Evolutionary conservation across 2,888 invertebrate species (phyloP).

Genomic region (Caenorhabditis sinica): DNA sequence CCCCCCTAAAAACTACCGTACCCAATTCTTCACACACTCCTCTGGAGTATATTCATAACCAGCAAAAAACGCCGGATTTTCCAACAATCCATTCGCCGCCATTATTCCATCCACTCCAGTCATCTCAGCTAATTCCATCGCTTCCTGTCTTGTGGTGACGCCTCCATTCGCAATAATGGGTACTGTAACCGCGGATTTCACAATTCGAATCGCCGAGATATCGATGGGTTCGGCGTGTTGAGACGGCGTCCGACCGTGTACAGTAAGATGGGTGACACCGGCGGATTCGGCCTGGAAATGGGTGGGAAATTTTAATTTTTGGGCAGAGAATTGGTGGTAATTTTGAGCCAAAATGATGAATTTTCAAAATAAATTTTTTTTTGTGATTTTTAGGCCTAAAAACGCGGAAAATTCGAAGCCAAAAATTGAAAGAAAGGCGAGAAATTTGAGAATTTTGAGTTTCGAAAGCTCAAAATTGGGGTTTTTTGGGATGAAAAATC

Average conservation of each 20-base stretch:
- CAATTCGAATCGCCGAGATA: conserved; percentile 88
- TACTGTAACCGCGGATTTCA: conserved; percentile 86
- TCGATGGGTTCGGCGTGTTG: conserved; percentile 89
- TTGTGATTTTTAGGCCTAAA: not conserved
- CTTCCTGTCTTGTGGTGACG: conserved; percentile 89
- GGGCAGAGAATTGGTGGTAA: not conserved
- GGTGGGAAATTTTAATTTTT: not conserved
- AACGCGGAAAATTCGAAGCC: not conserved
- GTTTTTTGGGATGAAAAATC: no score
- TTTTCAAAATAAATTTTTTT: not conserved
- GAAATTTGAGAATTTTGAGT: no score
- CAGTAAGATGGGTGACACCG: conserved; percentile 88
- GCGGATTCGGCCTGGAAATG: conserved; percentile 70
- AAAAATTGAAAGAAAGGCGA: no score
- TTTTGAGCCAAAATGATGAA: no score
- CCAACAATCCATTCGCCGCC: conserved; percentile 93
- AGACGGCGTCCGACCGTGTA: conserved; percentile 92
- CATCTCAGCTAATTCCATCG: conserved; percentile 87
- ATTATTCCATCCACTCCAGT: conserved; percentile 91
- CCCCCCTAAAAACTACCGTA: conserved; percentile 78
- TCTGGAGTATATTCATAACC: conserved; percentile 89
- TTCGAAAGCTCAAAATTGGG: no score
- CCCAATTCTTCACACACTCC: conserved; percentile 91
- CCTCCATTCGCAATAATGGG: conserved; percentile 97
- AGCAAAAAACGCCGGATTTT: conserved; percentile 93